A percentile compares a stretch with the other conserved stretches of the same genome.
phyloP scores from a whole-genome alignment of 2,797 vertebrate species.

The Alca torda region DNA sequence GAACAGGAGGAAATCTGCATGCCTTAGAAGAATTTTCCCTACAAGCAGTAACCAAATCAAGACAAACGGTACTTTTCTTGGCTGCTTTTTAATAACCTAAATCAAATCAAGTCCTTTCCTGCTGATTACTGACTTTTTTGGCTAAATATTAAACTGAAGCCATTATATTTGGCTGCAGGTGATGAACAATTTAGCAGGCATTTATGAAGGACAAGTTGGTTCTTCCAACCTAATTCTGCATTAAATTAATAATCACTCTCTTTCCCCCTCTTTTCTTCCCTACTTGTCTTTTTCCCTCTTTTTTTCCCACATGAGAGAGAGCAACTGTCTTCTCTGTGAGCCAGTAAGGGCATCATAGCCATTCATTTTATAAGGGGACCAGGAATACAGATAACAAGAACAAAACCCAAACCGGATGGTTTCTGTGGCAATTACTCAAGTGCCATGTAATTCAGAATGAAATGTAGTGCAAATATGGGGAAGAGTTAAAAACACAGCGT shows the following conservation, averaged over 20 bases:
- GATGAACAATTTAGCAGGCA: constrained; percentile 26
- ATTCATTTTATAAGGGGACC: neutral
- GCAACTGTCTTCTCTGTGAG: neutral
- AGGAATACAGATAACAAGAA: neutral
- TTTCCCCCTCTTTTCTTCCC: neutral
- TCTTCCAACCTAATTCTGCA: constrained; percentile 7
- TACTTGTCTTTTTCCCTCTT: neutral
- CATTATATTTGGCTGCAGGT: constrained; percentile 38
- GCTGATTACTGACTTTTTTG: constrained; percentile 38
- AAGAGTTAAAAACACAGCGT: neutral
- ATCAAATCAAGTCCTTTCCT: constrained; percentile 53
- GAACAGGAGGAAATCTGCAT: constrained; percentile 47
- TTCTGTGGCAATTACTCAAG: neutral
- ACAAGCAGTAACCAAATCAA: constrained; percentile 56
- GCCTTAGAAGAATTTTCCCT: constrained; percentile 25
- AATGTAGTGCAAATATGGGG: neutral
- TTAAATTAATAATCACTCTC: constrained; percentile 28
- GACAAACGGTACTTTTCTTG: constrained; percentile 26
- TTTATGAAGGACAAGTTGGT: constrained; percentile 27
- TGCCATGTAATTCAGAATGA: neutral
- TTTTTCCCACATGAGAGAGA: neutral
- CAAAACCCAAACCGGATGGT: rapidly evolving
- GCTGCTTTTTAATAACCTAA: constrained; percentile 30
- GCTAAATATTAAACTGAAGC: constrained; percentile 28
- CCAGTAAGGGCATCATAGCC: neutral